phyloP scores from a whole-genome alignment of 1,140 invertebrate species.

The Drosophila repletoides region DNA sequence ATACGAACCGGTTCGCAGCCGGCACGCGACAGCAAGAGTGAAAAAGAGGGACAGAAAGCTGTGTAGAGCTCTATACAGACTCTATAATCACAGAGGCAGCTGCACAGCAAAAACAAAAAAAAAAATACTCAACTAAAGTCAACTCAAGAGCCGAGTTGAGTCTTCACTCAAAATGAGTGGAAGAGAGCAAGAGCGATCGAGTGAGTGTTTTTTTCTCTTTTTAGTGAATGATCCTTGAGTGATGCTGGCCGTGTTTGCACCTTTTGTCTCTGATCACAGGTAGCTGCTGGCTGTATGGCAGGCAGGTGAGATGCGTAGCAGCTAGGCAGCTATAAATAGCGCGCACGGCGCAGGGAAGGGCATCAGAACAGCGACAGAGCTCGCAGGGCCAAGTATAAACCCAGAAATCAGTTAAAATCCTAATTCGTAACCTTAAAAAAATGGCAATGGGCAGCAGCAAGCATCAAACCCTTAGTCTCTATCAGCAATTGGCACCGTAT shows the following conservation, averaged over 20 bases:
- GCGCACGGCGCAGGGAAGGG: slow-evolving; percentile 72
- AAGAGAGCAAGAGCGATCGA: not conserved
- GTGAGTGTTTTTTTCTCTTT: too few species aligned
- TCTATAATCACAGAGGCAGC: slow-evolving; percentile 33
- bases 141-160: not conserved
- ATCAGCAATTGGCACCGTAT: slow-evolving; percentile 27
- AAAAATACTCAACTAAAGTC: slow-evolving; percentile 13
- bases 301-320: slow-evolving; percentile 23
- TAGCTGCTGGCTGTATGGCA: slow-evolving; percentile 8
- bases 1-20: slow-evolving; percentile 62
- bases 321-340: slow-evolving; percentile 66
- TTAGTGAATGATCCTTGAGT: slow-evolving; percentile 42
- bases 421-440: not conserved
- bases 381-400: slow-evolving; percentile 35
- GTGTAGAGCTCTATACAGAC: slow-evolving; percentile 5
- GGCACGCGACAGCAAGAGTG: slow-evolving; percentile 62
- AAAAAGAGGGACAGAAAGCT: not conserved
- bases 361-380: slow-evolving; percentile 72
- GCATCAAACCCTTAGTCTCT: slow-evolving; percentile 13
- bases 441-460: slow-evolving; percentile 54
- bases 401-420: not conserved
- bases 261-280: slow-evolving; percentile 40
- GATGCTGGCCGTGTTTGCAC: slow-evolving; percentile 36
- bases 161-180: slow-evolving; percentile 4
- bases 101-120: not conserved